These are phyloP conservation scores for Temnothorax curvispinosus DNA, from an alignment of 1,140 invertebrate genomes.

Conservation along the genomic window DNA sequence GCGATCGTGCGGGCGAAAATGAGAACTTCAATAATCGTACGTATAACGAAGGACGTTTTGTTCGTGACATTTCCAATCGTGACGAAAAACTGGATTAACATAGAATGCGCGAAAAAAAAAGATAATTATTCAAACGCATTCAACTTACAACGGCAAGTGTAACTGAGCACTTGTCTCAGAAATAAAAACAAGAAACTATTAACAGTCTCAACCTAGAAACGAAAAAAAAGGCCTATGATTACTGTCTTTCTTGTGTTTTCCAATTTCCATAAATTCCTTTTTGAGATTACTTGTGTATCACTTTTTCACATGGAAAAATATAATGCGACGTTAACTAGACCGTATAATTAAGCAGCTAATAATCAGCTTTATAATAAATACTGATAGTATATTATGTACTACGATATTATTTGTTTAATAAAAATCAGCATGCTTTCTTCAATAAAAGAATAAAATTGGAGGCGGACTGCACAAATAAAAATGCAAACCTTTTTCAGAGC, in stretches of 20 bases:
- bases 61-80: background rate
- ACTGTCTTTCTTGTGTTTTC: background rate
- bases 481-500: background rate
- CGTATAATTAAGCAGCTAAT: background rate
- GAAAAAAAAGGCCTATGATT: background rate
- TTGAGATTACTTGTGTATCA: background rate
- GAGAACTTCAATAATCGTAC: background rate
- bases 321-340: background rate
- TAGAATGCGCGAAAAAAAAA: constrained; percentile 1
- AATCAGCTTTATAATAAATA: background rate
- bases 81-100: background rate
- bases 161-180: background rate
- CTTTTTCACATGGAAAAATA: background rate
- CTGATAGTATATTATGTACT: background rate
- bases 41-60: background rate
- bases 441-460: background rate
- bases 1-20: background rate
- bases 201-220: constrained; percentile 58
- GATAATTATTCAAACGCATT: constrained; percentile 19
- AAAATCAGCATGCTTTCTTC: background rate
- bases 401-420: background rate
- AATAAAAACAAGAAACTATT: background rate
- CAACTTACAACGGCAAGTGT: constrained; percentile 9
- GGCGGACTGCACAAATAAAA: background rate
- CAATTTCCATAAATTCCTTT: background rate